Evolutionary conservation across 53 echinoderm and acorn worm species (phyloP).

Genomic region (Mesocentrotus franciscanus): DNA sequence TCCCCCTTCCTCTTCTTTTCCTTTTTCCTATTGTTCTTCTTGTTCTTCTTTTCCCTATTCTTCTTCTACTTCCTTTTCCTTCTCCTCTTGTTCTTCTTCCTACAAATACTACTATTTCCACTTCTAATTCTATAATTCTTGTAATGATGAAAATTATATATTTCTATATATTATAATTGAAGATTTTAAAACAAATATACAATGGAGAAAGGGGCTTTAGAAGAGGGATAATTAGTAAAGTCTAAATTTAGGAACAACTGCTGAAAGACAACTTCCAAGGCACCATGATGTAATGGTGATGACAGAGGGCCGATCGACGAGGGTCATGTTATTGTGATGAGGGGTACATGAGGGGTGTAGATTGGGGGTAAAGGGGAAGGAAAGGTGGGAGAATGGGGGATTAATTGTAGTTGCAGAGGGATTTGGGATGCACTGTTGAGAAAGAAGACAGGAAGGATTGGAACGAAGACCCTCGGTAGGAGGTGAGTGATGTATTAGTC

Average conservation of each 20-base stretch:
- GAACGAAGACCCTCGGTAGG: slow-evolving; percentile 4
- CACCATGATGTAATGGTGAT: background rate
- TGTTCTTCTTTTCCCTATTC: too few relatives aligned
- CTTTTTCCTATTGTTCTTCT: background rate
- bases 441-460: slow-evolving; percentile 54
- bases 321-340: slow-evolving; percentile 36
- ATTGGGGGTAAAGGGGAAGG: slow-evolving; percentile 7
- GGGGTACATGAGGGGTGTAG: slow-evolving; percentile 17
- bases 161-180: background rate
- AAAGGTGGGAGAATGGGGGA: slow-evolving; percentile 49
- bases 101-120: background rate
- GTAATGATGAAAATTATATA: background rate
- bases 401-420: slow-evolving; percentile 31
- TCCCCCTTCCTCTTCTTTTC: background rate
- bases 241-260: slow-evolving; percentile 7
- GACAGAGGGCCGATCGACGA: slow-evolving; percentile 5
- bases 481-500: slow-evolving; percentile 57
- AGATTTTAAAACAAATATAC: background rate
- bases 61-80: background rate
- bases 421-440: slow-evolving; percentile 31
- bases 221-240: background rate
- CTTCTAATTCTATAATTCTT: background rate
- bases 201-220: background rate
- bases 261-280: background rate
- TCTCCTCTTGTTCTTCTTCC: background rate